These are phyloP conservation scores for Dendrolimus kikuchii DNA, from an alignment of 1,140 invertebrate genomes.

Conservation along the genomic window DNA sequence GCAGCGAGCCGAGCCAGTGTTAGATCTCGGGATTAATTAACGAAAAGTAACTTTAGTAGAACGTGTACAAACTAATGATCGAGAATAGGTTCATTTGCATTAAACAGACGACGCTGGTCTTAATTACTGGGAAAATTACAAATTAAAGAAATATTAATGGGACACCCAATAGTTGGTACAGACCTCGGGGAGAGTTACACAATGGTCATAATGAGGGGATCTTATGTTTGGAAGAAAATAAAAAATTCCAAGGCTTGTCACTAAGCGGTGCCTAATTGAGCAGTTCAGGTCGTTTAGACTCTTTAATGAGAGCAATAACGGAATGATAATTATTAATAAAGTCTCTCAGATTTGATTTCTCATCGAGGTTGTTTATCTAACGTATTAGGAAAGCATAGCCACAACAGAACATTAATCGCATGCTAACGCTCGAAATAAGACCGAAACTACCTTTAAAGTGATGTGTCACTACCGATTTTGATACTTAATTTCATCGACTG, in stretches of 20 bases:
- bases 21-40: conserved; percentile 60
- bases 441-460: background rate
- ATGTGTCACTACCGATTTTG: no score
- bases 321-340: no score
- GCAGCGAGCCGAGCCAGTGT: conserved; percentile 19
- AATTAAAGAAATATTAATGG: conserved; percentile 43
- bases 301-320: no score
- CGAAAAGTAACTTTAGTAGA: conserved; percentile 59
- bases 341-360: no score
- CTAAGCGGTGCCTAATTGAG: no score
- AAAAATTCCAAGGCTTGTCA: no score
- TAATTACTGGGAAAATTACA: conserved; percentile 44
- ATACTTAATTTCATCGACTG: no score
- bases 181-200: conserved; percentile 15
- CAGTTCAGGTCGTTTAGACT: no score
- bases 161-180: conserved; percentile 10
- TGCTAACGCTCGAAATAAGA: conserved; percentile 2
- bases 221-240: no score
- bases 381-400: no score
- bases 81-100: conserved; percentile 66
- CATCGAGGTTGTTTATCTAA: no score
- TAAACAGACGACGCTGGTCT: conserved; percentile 50
- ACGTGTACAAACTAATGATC: conserved; percentile 64
- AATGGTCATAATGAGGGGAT: conserved; percentile 18
- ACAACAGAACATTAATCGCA: conserved; percentile 4